Conservation (phyloP, 1,140 invertebrate species). For the Homarus americanus region DNA sequence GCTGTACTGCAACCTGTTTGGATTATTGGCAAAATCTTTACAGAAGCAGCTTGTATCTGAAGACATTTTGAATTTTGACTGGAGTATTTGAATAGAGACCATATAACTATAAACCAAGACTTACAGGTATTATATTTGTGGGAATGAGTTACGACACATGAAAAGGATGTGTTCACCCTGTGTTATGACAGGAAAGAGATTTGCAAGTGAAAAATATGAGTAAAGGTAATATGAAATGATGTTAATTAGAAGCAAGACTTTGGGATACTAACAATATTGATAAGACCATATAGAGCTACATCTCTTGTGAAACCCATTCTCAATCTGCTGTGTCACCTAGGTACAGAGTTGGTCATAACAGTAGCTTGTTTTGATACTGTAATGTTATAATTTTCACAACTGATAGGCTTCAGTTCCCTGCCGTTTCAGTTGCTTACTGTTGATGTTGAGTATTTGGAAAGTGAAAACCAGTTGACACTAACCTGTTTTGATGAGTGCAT, state of each 20-base stretch:
- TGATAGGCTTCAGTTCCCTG: slow-evolving; percentile 18
- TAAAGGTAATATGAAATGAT: no score
- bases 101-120: no score
- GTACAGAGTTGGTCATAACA: background rate
- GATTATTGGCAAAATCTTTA: no score
- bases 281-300: background rate
- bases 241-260: background rate
- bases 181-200: no score
- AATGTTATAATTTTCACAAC: background rate
- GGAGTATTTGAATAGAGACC: no score
- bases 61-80: no score
- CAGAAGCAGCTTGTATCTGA: no score
- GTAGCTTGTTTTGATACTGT: background rate
- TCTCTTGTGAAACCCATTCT: background rate
- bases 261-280: background rate
- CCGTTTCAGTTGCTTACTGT: slow-evolving; percentile 12
- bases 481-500: slow-evolving; percentile 25
- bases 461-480: slow-evolving; percentile 25
- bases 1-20: no score
- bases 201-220: no score
- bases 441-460: slow-evolving; percentile 25
- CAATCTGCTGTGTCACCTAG: background rate
- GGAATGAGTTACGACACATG: no score
- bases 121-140: no score
- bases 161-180: no score